Conservation (phyloP, 2,888 invertebrate species). For the Oxycera nigricornis region DNA sequence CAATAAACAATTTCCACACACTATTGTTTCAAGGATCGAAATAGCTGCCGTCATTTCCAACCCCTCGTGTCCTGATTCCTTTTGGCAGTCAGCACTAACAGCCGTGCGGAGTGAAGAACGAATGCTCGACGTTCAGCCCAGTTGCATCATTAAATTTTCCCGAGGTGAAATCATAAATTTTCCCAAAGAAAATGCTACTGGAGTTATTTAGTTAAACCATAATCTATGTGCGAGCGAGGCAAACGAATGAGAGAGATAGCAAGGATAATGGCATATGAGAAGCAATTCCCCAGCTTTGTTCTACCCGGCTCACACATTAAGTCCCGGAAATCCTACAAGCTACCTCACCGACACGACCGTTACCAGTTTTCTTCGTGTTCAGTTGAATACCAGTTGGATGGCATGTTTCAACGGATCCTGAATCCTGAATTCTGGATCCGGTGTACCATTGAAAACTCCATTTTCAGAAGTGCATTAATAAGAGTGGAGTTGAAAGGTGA, state of each 20-base stretch:
- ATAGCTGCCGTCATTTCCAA: not conserved
- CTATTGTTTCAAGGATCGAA: conserved; percentile 6
- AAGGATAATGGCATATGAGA: not conserved
- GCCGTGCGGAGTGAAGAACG: not conserved
- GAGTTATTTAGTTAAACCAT: conserved; percentile 38
- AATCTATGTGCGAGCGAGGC: conserved; percentile 23
- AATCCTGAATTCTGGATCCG: no score
- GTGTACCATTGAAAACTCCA: conserved; percentile 21
- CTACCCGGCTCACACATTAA: conserved; percentile 19
- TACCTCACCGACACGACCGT: not conserved
- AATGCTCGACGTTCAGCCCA: not conserved
- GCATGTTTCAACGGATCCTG: not conserved
- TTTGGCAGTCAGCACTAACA: not conserved
- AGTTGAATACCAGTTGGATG: not conserved
- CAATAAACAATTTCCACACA: conserved; percentile 20
- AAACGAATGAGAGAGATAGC: not conserved
- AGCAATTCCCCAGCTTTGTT: conserved; percentile 13
- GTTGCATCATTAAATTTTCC: conserved; percentile 32
- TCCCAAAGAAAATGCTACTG: conserved; percentile 11
- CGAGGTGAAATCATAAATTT: conserved; percentile 35
- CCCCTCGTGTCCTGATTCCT: not conserved
- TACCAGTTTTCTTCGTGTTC: conserved; percentile 18
- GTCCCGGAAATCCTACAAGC: conserved; percentile 17
- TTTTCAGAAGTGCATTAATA: conserved; percentile 28
- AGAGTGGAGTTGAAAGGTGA: not conserved